These are phyloP conservation scores for Poliocrania exsul DNA, from an alignment of 2,797 vertebrate genomes.

Conservation along the genomic window DNA sequence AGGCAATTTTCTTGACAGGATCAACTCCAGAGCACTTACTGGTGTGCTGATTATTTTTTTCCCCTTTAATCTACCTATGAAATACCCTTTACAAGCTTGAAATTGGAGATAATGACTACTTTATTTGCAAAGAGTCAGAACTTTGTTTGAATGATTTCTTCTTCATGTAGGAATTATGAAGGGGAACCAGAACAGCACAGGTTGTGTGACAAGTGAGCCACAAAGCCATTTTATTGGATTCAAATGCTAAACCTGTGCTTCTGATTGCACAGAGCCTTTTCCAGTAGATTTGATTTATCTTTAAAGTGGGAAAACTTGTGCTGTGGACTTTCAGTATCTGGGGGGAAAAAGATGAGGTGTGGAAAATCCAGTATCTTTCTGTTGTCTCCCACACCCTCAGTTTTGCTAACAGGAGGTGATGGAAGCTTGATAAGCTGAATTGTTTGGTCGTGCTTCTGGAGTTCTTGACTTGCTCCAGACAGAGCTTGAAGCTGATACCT, in stretches of 20 bases:
- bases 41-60: not conserved
- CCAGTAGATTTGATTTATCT: not conserved
- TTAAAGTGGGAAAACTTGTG: not conserved
- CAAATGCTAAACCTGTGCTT: not conserved
- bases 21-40: slow-evolving; percentile 9
- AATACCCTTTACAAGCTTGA: not conserved
- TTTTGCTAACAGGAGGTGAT: not conserved
- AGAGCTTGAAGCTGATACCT: not conserved
- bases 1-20: slow-evolving; percentile 33
- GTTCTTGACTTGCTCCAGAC: not conserved
- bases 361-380: not conserved
- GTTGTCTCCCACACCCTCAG: not conserved
- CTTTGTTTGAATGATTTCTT: not conserved
- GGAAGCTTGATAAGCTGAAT: not conserved
- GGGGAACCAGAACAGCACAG: not conserved
- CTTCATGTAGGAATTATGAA: not conserved
- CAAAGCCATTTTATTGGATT: not conserved
- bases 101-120: not conserved
- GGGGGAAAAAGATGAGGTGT: not conserved
- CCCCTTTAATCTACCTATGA: not conserved
- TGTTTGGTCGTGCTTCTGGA: not conserved
- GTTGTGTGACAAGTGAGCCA: not conserved
- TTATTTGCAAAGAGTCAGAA: not conserved
- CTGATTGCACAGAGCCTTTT: not conserved
- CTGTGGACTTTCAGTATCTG: not conserved